Percentiles rank a stretch among this genome's conserved stretches.
Conservation (phyloP, 2,113 vertebrate species). For the Speoplatyrhinus poulsoni region DNA sequence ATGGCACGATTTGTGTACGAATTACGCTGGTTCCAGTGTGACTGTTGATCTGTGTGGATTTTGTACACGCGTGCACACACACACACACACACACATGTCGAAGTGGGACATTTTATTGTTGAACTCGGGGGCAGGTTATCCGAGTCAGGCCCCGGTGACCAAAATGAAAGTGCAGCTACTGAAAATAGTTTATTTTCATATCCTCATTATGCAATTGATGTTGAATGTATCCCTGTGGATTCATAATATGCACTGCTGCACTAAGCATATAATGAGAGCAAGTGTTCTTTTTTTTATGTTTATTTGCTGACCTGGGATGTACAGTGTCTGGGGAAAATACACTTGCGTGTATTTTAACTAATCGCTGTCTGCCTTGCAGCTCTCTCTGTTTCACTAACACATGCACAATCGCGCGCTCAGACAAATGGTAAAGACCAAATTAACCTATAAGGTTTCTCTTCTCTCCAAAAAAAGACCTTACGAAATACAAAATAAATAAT, state of each 20-base stretch:
- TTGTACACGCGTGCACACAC: neutral
- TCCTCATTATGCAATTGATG: too few relatives aligned
- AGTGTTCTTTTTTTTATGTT: constrained; percentile 7
- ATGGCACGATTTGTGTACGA: neutral
- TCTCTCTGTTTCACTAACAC: constrained; percentile 19
- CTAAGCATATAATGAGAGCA: too few relatives aligned
- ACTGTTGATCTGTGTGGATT: too few relatives aligned
- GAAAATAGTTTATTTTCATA: too few relatives aligned
- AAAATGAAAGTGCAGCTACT: too few relatives aligned
- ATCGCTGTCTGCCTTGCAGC: constrained; percentile 38
- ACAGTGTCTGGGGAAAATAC: constrained; percentile 45
- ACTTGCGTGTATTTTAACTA: constrained; percentile 51
- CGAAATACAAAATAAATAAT: constrained; percentile 49
- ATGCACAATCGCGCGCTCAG: neutral
- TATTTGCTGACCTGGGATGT: constrained; percentile 49
- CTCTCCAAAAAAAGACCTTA: constrained; percentile 59
- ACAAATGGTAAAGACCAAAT: constrained; percentile 38
- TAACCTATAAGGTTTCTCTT: constrained; percentile 60
- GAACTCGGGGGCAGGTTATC: too few relatives aligned
- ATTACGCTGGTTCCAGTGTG: too few relatives aligned
- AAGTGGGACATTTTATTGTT: too few relatives aligned
- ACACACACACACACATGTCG: neutral
- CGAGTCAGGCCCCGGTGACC: too few relatives aligned
- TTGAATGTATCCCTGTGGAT: too few relatives aligned
- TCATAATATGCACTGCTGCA: too few relatives aligned